phyloP scores from a whole-genome alignment of 2,888 invertebrate species.

The Ceratothoa steindachneri region DNA sequence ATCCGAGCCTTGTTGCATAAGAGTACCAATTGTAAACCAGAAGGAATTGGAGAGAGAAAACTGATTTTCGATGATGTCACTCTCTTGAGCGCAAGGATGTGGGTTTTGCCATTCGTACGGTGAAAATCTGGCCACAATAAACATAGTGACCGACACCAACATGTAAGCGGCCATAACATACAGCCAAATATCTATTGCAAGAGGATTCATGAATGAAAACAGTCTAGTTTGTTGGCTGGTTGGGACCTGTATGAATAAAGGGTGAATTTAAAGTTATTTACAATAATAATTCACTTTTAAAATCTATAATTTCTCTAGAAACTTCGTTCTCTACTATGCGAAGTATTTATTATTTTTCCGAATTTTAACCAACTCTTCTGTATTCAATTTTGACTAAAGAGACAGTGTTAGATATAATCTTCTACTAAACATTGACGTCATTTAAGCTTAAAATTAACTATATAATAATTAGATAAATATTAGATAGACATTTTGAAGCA shows the following conservation, averaged over 20 bases:
- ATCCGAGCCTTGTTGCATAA: conserved; percentile 59
- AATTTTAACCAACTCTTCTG: too few species aligned
- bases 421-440: too few species aligned
- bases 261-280: not conserved
- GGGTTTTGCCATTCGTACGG: conserved; percentile 62
- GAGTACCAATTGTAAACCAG: conserved; percentile 60
- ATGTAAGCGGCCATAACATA: conserved; percentile 75
- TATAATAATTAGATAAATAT: too few species aligned
- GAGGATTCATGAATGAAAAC: conserved; percentile 82
- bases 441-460: too few species aligned
- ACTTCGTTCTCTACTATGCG: too few species aligned
- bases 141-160: conserved; percentile 71
- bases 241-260: conserved; percentile 57
- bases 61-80: conserved; percentile 55
- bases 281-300: too few species aligned
- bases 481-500: too few species aligned
- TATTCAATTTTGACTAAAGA: too few species aligned
- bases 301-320: too few species aligned
- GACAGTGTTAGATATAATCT: too few species aligned
- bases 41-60: conserved; percentile 59
- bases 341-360: too few species aligned
- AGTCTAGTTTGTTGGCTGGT: conserved; percentile 65
- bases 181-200: conserved; percentile 80
- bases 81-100: conserved; percentile 50
- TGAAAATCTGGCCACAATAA: conserved; percentile 69